These are phyloP conservation scores for Deilephila porcellus DNA, from an alignment of 2,888 invertebrate species.

Conservation along the genomic window DNA sequence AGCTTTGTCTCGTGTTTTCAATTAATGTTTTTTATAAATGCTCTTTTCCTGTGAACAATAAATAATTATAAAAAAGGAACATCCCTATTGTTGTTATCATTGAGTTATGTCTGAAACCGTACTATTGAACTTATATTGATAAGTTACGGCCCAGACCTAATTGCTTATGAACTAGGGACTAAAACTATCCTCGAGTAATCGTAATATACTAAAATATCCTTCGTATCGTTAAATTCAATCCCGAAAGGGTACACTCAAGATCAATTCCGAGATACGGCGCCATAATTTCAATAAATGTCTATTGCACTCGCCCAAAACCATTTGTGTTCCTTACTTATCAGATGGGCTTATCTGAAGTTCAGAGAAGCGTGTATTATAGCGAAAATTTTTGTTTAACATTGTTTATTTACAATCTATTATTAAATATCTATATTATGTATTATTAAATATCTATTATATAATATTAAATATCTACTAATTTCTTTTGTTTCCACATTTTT, in stretches of 20 bases:
- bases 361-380: constrained; percentile 26
- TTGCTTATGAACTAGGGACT: not conserved
- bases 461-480: no score
- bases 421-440: no score
- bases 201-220: constrained; percentile 1
- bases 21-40: no score
- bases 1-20: no score
- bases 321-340: constrained; percentile 41
- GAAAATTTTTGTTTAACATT: no score
- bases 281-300: constrained; percentile 73
- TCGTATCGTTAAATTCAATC: constrained; percentile 19
- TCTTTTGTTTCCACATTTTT: no score
- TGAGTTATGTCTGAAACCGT: no score
- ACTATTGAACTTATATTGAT: not conserved
- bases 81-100: not conserved
- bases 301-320: constrained; percentile 50
- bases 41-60: not conserved
- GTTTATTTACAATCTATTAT: no score
- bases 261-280: constrained; percentile 60
- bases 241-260: constrained; percentile 56
- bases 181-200: constrained; percentile 16
- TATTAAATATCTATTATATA: no score
- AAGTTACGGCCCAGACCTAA: not conserved
- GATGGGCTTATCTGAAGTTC: constrained; percentile 33
- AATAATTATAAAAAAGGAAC: not conserved